Conservation (phyloP, 2,797 vertebrate species). For the Notoglanidium macrostoma region DNA sequence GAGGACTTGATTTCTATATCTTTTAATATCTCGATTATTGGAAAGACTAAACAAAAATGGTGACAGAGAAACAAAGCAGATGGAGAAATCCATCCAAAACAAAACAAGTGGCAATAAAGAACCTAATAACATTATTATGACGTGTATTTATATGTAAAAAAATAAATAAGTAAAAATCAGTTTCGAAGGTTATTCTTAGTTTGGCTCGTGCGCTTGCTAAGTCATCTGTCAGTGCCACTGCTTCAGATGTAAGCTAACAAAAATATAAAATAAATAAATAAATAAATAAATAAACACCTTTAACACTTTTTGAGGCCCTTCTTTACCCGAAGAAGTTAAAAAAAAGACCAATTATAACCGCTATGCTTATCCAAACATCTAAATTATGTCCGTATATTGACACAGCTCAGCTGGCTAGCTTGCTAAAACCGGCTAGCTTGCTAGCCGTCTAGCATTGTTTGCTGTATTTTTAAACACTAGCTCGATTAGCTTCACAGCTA, state of each 20-base stretch:
- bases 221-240: slow-evolving; percentile 8
- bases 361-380: background rate
- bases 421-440: background rate
- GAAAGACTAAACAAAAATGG: slow-evolving; percentile 14
- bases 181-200: background rate
- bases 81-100: background rate
- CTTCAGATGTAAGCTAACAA: background rate
- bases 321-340: background rate
- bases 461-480: slow-evolving; percentile 9
- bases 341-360: background rate
- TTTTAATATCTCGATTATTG: too few species aligned
- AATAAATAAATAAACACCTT: too few species aligned
- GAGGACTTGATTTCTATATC: too few species aligned
- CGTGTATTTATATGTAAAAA: background rate
- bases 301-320: background rate
- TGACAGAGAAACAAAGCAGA: slow-evolving; percentile 2
- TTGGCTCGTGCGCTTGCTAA: background rate
- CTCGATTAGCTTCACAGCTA: background rate
- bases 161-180: too few species aligned
- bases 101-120: background rate
- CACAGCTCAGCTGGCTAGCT: background rate
- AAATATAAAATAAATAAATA: too few species aligned
- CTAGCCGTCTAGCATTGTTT: background rate
- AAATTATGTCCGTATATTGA: background rate
- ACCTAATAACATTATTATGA: background rate